phyloP scores from a whole-genome alignment of 92 coral and sea anemone genomes.

The Siderastrea radians region DNA sequence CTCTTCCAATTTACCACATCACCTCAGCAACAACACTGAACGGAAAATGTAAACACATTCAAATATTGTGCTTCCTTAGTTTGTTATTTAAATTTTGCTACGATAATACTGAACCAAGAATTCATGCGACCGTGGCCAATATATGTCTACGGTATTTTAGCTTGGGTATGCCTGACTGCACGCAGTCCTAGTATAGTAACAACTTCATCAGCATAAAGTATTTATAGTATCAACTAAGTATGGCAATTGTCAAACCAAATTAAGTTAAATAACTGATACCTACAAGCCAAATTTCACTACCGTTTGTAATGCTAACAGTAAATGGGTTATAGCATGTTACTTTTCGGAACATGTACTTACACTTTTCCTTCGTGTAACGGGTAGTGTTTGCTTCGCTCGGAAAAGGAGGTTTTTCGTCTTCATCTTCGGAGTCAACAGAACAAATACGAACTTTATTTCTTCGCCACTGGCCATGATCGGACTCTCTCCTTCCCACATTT shows the following conservation, averaged over 20 bases:
- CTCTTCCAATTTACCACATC: no score
- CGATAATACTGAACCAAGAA: no score
- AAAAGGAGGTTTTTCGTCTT: slow-evolving; percentile 12
- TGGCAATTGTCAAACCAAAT: not conserved
- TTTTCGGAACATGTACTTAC: slow-evolving; percentile 40
- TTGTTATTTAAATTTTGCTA: no score
- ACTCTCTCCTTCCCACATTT: slow-evolving; percentile 20
- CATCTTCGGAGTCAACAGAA: slow-evolving; percentile 84
- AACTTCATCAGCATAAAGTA: not conserved
- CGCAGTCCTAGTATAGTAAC: not conserved
- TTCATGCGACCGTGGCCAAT: no score
- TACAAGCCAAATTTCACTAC: not conserved
- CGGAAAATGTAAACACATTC: no score
- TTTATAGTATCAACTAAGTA: not conserved
- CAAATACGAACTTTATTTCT: slow-evolving; percentile 78
- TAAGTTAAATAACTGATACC: not conserved
- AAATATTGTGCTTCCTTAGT: no score
- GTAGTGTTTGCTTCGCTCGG: not conserved
- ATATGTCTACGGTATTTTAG: no score
- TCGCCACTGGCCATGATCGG: slow-evolving; percentile 51
- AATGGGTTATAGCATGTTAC: not conserved
- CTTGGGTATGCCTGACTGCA: not conserved
- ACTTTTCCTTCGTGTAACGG: slow-evolving; percentile 29
- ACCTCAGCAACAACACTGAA: no score
- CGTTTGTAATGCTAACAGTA: not conserved